Evolutionary conservation across 2,797 vertebrate genomes (phyloP).

Genomic region (Cebuella pygmaea): DNA sequence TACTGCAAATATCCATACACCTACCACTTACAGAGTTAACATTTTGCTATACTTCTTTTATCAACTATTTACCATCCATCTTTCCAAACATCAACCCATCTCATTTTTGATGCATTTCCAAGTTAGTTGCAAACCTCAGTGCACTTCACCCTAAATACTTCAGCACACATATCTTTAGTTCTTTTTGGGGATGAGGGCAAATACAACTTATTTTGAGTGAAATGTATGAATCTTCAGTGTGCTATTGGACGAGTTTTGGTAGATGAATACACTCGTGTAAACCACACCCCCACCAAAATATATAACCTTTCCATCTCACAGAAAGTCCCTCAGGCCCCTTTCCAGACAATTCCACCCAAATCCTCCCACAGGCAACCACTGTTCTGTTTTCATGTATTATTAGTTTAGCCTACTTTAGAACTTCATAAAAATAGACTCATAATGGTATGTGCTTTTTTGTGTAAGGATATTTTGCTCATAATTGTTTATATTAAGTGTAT

Average conservation of each 20-base stretch:
- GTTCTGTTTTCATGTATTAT: background rate
- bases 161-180: background rate
- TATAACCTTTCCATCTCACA: background rate
- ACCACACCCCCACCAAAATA: background rate
- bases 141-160: background rate
- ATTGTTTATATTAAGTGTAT: background rate
- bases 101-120: slow-evolving; percentile 22
- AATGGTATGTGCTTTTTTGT: background rate
- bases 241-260: background rate
- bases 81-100: slow-evolving; percentile 7
- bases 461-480: background rate
- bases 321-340: background rate
- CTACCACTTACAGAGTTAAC: background rate
- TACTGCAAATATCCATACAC: background rate
- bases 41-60: background rate
- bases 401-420: slow-evolving; percentile 21
- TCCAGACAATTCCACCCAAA: background rate
- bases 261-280: background rate
- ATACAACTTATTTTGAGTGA: background rate
- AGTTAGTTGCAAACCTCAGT: background rate
- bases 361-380: background rate
- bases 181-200: background rate
- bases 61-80: background rate
- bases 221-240: background rate
- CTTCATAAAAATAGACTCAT: background rate